Base-by-base conservation (phyloP, 2,113 vertebrate species). In the Brachirus orientalis region DNA sequence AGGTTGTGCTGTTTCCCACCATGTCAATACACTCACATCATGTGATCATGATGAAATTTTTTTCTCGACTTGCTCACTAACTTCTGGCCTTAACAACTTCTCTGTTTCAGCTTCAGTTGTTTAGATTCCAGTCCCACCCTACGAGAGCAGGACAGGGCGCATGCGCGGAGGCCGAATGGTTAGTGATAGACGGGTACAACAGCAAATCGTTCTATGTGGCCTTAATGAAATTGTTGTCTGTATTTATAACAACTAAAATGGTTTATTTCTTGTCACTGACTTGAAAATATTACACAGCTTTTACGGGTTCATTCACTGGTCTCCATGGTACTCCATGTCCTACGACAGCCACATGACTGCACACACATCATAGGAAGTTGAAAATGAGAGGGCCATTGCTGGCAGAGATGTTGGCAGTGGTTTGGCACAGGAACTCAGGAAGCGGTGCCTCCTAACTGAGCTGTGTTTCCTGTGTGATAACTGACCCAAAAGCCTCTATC, bases 401-500 rank as follows among this genome's bases (percentile, higher is more conserved):
- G 80, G 72, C 82, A 81, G 70, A 79, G 55, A 76, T 76, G 80
- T 47, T 86, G 83, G 82, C 83, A 72, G 80, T 28, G 41, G 69
- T 86, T 75, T 86, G 83, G 88, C 55, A 45, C 54, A 47, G 54
- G 47, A 84, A 83, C 63, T 82, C 87, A 89, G 88, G 89, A 91
- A 89, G 77, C 35, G 73, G 80, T 68, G 80, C 84, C 86, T 86
- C 79, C 80, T 86, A 80, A 84, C 86, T 81, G 84, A 82, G 86
- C 85, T 74, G 83, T 91, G 91, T 85, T 90, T 91, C 91, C 91
- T 92, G 88, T 82, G 66, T 89, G 91, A 92, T 92, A 92, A 89
- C 78, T 78, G 82, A 87, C 83, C 75, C 64, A 68, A 75, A n/a
- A 84, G 70, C 47, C 40, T 83, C 68, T 40, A 18, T 72, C 28